These are phyloP conservation scores for Prunella strophiata DNA, from an alignment of 2,797 vertebrate genomes.

Conservation along the genomic window DNA sequence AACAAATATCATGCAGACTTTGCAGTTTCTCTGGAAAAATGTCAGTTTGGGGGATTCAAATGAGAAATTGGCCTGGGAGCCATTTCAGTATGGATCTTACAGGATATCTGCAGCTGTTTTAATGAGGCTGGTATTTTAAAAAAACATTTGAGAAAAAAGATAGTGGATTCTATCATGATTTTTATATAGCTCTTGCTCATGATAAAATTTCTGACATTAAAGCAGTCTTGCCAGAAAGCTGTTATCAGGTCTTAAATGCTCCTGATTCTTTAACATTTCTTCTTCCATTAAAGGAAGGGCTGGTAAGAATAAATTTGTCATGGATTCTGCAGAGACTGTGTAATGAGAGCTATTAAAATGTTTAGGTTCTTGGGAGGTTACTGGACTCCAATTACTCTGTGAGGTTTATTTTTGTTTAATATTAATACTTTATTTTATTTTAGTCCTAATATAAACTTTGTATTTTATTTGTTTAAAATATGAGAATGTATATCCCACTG, in stretches of 20 bases:
- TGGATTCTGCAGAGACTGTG: neutral
- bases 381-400: neutral
- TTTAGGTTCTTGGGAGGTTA: neutral
- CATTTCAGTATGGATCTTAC: neutral
- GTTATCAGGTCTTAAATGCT: constrained; percentile 5
- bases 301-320: neutral
- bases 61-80: neutral
- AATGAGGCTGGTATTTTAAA: constrained; percentile 31
- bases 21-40: neutral
- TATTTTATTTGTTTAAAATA: neutral
- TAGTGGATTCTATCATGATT: neutral
- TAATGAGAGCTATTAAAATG: neutral
- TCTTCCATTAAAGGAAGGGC: neutral
- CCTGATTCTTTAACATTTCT: neutral
- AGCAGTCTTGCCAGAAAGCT: constrained; percentile 23
- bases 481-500: neutral
- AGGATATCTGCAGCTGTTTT: neutral
- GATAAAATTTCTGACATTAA: constrained; percentile 21
- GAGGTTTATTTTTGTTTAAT: neutral
- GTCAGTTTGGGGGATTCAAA: neutral
- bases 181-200: neutral
- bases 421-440: neutral
- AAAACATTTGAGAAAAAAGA: neutral
- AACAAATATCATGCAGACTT: neutral
- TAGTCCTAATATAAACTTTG: neutral